A percentile compares a stretch with the other conserved stretches of the same genome.
phyloP scores from a whole-genome alignment of 1,140 invertebrate species.

The Saxidomus purpurata region DNA sequence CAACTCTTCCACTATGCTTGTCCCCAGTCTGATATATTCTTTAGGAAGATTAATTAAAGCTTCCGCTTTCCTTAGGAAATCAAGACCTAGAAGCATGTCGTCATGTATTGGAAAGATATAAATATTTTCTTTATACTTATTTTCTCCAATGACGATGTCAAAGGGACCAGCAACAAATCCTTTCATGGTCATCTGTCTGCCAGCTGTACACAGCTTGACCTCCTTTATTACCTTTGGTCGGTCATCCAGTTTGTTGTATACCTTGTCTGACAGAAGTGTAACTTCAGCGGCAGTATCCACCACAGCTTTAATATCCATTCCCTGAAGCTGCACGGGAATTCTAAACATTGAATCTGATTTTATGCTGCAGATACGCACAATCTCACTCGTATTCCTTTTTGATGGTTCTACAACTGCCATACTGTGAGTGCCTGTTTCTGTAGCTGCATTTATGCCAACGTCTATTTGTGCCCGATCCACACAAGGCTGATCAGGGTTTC shows the following conservation, averaged over 20 bases:
- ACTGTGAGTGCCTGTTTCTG: too few species aligned
- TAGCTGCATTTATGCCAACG: background rate
- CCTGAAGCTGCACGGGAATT: background rate
- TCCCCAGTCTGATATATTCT: background rate
- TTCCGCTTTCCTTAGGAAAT: constrained; percentile 22
- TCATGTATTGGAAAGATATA: constrained; percentile 7
- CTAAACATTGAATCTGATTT: constrained; percentile 18
- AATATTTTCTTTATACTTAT: background rate
- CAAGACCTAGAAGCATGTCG: constrained; percentile 14
- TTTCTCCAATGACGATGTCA: background rate
- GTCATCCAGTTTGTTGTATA: background rate
- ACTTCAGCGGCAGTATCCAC: constrained; percentile 28
- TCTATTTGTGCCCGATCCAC: background rate
- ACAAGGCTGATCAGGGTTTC: background rate
- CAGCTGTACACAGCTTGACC: too few species aligned
- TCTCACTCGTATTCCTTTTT: too few species aligned
- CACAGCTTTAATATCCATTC: background rate
- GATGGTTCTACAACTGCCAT: too few species aligned
- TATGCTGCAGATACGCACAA: background rate
- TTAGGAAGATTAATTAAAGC: background rate
- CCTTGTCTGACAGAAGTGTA: background rate
- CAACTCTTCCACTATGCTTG: too few species aligned
- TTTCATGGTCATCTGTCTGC: constrained; percentile 11
- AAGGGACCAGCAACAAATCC: background rate
- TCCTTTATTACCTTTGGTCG: background rate